Base-by-base conservation (phyloP, 2,113 vertebrate genomes). In the Albula glossodonta region DNA sequence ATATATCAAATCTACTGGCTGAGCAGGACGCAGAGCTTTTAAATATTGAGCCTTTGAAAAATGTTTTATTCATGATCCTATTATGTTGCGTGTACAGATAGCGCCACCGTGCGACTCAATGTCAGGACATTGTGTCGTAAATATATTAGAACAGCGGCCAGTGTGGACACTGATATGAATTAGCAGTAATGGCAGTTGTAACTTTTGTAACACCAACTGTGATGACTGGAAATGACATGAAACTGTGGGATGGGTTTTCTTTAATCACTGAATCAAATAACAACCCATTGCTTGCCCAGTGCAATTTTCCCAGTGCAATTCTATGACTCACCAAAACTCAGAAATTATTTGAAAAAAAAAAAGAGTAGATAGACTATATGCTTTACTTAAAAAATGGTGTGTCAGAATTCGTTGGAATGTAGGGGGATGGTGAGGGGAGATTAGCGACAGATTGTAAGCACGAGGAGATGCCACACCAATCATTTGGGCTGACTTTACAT, bases 361-460 rank as follows among this genome's bases (percentile, higher is more conserved):
- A 31, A 56, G 12, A 56, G n/a, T 25, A 2, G 70, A 74, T n/a
- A 74, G 70, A 25, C 9, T 74, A n/a, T 74, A 10, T n/a, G 63
- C n/a, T 56, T 70, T 70, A 70, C 63, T 70, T 8, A 74, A 22
- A 74, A 25, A 8, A 7, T 74, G 70, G 25, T 74, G 70, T 74
- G 25, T 31, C n/a, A 74, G 70, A 74, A 74, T 74, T n/a, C 8
- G 70, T 10, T 10, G 70, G 70, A 74, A n/a, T 3, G 70, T 15
- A 31, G 63, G 31, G 31, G n/a, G n/a, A n/a, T 3, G 70, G 60
- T 10, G 63, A 74, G 31, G n/a, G n/a, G 70, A 31, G 70, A 12
- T 74, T 74, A 74, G 70, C 22, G 70, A 31, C 70, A 31, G 70
- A 74, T 74, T 74, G 70, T 74, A 74, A 74, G 31, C 70, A 74